These are phyloP conservation scores for Sebastes trivittatus DNA, from an alignment of 2,797 vertebrate genomes.

Conservation along the genomic window DNA sequence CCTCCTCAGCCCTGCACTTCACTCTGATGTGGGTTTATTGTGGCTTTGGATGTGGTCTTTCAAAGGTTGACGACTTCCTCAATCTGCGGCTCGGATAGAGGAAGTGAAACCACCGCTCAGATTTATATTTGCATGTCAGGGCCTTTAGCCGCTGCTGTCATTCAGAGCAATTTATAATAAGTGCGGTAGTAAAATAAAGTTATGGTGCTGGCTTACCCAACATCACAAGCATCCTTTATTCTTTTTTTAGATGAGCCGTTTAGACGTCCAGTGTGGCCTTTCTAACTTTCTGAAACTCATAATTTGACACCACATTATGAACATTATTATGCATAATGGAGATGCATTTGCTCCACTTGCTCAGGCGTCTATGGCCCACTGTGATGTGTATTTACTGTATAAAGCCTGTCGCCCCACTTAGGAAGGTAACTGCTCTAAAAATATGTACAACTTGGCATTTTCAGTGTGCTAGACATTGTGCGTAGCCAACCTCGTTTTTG, in stretches of 20 bases:
- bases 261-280: background rate
- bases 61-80: slow-evolving; percentile 47
- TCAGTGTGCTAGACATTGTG: background rate
- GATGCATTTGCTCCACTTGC: background rate
- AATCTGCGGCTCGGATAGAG: slow-evolving; percentile 5
- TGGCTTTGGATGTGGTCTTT: slow-evolving; percentile 15
- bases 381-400: background rate
- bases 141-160: background rate
- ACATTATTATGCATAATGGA: no score
- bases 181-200: background rate
- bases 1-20: background rate
- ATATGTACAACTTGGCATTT: background rate
- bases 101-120: slow-evolving; percentile 50
- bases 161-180: background rate
- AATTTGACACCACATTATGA: background rate
- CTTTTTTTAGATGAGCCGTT: background rate
- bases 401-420: no score
- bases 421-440: background rate
- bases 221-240: background rate
- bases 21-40: slow-evolving; percentile 49
- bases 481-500: background rate
- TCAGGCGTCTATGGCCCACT: background rate
- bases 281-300: background rate
- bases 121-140: background rate
- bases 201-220: background rate